These are phyloP conservation scores for Metellina segmentata DNA, from an alignment of 2,888 invertebrate species.

Conservation along the genomic window DNA sequence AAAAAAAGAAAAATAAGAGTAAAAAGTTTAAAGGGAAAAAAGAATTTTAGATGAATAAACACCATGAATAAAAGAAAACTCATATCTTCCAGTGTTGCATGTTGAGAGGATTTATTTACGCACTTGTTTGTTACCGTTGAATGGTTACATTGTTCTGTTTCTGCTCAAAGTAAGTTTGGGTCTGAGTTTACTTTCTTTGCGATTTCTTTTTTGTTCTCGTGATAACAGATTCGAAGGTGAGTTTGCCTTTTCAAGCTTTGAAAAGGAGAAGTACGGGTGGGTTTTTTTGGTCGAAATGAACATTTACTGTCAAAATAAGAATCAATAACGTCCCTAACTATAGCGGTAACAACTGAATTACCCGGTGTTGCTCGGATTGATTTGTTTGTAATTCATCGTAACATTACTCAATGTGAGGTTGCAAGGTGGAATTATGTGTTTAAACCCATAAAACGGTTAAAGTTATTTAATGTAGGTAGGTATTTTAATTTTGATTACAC, in stretches of 20 bases:
- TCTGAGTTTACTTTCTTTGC: background rate
- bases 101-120: conserved; percentile 8
- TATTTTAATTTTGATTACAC: no score
- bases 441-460: no score
- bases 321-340: no score
- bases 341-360: no score
- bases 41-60: conserved; percentile 25
- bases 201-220: background rate
- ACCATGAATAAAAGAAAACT: conserved; percentile 14
- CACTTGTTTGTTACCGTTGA: background rate
- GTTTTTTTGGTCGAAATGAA: no score
- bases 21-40: conserved; percentile 9
- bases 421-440: no score
- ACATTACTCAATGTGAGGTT: no score
- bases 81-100: background rate
- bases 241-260: background rate
- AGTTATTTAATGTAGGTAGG: no score
- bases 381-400: no score
- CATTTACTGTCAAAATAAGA: no score
- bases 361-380: no score
- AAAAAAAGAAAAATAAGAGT: background rate
- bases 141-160: background rate
- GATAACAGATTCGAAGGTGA: background rate
- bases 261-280: no score
- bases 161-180: conserved; percentile 1